Conservation (phyloP, 2,888 invertebrate genomes). For the Lagria hirta region DNA sequence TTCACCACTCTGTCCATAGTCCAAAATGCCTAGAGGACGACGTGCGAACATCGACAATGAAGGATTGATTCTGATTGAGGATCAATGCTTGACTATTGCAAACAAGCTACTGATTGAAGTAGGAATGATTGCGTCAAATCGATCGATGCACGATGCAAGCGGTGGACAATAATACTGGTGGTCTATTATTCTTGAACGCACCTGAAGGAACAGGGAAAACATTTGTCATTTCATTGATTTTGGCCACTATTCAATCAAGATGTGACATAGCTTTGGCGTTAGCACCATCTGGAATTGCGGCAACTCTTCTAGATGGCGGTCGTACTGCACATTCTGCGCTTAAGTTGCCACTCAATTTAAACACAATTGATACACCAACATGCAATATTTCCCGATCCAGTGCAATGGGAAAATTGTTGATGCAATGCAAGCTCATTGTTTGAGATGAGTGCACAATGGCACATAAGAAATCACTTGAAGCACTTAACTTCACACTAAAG, state of each 20-base stretch:
- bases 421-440: not conserved
- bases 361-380: conserved; percentile 19
- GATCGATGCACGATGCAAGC: not conserved
- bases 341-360: conserved; percentile 43
- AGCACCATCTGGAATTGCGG: conserved; percentile 48
- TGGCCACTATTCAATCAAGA: conserved; percentile 30
- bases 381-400: not conserved
- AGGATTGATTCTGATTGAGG: no score
- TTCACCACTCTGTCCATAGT: no score
- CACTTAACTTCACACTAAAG: conserved; percentile 4
- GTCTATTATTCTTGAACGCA: conserved; percentile 11
- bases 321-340: conserved; percentile 44
- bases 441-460: not conserved
- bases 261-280: conserved; percentile 23
- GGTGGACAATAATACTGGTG: conserved; percentile 2
- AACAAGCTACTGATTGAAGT: no score
- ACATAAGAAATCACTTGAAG: not conserved
- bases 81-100: no score
- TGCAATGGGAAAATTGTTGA: no score
- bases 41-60: no score
- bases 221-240: conserved; percentile 12
- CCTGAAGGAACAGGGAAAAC: conserved; percentile 16
- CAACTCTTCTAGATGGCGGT: conserved; percentile 48
- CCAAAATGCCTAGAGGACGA: no score
- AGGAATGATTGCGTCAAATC: no score